phyloP scores from a whole-genome alignment of 2,113 vertebrate genomes.

The Lipophrys pholis region DNA sequence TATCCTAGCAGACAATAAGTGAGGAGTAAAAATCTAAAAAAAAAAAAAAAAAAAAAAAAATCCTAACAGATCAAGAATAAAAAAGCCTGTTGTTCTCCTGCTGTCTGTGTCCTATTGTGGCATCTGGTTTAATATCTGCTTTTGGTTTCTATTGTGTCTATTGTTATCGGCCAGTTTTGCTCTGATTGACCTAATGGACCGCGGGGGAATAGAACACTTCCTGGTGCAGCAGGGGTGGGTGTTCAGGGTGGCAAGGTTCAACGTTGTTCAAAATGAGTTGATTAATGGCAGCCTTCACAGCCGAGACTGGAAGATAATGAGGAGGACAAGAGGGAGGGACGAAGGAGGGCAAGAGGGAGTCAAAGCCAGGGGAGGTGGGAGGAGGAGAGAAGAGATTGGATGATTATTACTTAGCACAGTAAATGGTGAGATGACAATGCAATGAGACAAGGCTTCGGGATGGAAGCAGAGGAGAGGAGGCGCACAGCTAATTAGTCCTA shows the following conservation, averaged over 20 bases:
- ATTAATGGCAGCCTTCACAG: constrained; percentile 80
- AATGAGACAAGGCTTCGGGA: constrained; percentile 55
- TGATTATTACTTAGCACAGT: constrained; percentile 73
- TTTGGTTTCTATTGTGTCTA: constrained; percentile 54
- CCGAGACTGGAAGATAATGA: constrained; percentile 77
- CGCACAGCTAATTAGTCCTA: constrained; percentile 70
- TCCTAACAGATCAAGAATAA: constrained; percentile 45
- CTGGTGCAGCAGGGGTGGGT: constrained; percentile 70
- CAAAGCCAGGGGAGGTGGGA: constrained; percentile 1
- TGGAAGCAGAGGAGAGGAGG: constrained; percentile 34
- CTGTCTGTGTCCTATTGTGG: constrained; percentile 59
- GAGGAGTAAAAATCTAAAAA: constrained; percentile 25
- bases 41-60: constrained; percentile 44
- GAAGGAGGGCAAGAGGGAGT: constrained; percentile 50
- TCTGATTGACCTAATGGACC: constrained; percentile 72
- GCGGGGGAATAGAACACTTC: constrained; percentile 78
- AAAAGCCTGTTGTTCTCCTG: constrained; percentile 56
- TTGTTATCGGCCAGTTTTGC: constrained; percentile 63
- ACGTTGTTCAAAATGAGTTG: constrained; percentile 69
- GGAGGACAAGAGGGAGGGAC: constrained; percentile 70
- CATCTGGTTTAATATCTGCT: constrained; percentile 59
- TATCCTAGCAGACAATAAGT: constrained; percentile 43
- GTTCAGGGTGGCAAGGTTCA: constrained; percentile 74
- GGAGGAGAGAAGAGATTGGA: constrained; percentile 58
- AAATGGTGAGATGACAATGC: constrained; percentile 58